Evolutionary conservation across 92 coral and sea anemone species (phyloP).

Genomic region (Pocillopora meandrina): DNA sequence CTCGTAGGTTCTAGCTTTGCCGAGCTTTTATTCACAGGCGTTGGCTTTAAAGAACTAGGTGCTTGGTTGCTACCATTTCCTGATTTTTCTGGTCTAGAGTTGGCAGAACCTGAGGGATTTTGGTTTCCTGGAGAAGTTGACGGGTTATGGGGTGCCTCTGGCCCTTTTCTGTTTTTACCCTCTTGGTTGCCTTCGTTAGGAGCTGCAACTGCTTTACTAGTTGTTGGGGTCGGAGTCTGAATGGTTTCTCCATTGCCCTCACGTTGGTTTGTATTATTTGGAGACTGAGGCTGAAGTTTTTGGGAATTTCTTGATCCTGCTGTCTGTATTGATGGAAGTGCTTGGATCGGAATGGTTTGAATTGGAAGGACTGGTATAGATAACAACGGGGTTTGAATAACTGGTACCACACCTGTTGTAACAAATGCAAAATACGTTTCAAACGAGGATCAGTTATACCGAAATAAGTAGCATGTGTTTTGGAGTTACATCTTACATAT

Average conservation of each 20-base stretch:
- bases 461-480: too few species aligned
- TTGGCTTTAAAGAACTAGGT: not conserved
- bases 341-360: slow-evolving; percentile 23
- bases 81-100: not conserved
- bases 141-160: not conserved
- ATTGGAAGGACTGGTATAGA: slow-evolving; percentile 35
- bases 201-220: not conserved
- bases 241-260: not conserved
- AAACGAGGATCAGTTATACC: not conserved
- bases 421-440: not conserved
- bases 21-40: not conserved
- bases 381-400: slow-evolving; percentile 17
- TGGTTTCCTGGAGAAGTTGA: slow-evolving; percentile 7
- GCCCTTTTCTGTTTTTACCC: not conserved
- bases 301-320: slow-evolving; percentile 2
- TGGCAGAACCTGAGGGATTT: not conserved
- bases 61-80: not conserved
- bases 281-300: not conserved
- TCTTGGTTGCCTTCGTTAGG: not conserved
- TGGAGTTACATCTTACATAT: too few species aligned
- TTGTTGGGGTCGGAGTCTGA: not conserved
- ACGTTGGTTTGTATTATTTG: not conserved
- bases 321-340: not conserved
- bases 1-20: not conserved
- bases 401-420: slow-evolving; percentile 8